Base-by-base conservation (phyloP, 2,888 invertebrate species). In the Strigamia maritima region DNA sequence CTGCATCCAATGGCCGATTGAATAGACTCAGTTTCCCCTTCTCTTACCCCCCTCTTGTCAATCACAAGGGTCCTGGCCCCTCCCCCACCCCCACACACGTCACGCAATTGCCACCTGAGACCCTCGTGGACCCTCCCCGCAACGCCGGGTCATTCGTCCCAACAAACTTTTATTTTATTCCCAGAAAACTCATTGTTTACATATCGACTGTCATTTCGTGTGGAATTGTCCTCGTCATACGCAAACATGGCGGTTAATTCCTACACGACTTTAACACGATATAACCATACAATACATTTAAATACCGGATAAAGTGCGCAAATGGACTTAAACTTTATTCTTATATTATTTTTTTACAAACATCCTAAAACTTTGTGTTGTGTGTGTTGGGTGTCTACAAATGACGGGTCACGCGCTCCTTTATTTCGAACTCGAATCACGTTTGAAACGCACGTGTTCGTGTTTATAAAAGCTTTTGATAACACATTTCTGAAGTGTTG, bases 1-100 rank as follows among this genome's bases (percentile, higher is more conserved):
- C 70, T 70, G 70, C 70, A 70, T 70, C 70, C 70, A 70, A 70
- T 70, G 70, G 70, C 70, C 70, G 70, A 70, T 70, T 70, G 70
- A 70, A 70, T 70, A 70, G 70, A 70, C 70, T 26, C 65, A 1
- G 3, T 65, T 10, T 65, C 65, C 65, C 65, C 65, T 65, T 26
- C 70, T 70, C 70, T 70, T 70, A 26, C 28, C 28, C 70, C 70
- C 28, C 70, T 70, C 24, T 26, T 70, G 70, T 70, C 70, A 70
- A 70, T 70, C 70, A 70, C 24, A 14, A 54, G 54, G 54, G 54
- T 54, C 6, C 14, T 26, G 26, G 70, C 26, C 70, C 70, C 70
- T 26, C 28, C 70, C 70, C 70, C 70, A 65, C 65, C 26, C 70
- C 70, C 70, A 24, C 70, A 28, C 70, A 28, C 70, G 28, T 26